Percentiles rank a stretch among this genome's conserved stretches.
phyloP scores from a whole-genome alignment of 2,113 vertebrate genomes.

The Grantiella picta region DNA sequence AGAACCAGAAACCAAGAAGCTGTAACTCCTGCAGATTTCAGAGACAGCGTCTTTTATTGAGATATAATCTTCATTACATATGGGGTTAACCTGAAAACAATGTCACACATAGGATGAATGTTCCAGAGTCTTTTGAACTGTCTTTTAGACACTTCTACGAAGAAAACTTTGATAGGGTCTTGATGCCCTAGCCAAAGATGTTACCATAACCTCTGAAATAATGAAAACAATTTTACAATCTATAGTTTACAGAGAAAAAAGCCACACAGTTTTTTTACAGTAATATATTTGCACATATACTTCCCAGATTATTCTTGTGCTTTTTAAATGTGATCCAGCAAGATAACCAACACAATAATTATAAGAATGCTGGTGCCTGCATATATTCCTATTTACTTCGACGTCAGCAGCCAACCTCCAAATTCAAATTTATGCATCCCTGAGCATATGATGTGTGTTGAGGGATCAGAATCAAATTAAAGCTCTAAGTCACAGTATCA shows the following conservation, averaged over 20 bases:
- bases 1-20: background rate
- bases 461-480: conserved; percentile 78
- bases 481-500: conserved; percentile 61
- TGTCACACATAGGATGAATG: background rate
- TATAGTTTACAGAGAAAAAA: background rate
- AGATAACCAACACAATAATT: conserved; percentile 52
- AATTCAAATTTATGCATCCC: conserved; percentile 63
- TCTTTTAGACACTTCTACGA: background rate
- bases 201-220: background rate
- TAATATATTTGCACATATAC: background rate
- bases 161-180: background rate
- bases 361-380: conserved; percentile 21
- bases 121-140: background rate
- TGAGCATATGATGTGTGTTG: conserved; percentile 17
- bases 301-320: background rate
- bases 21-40: background rate
- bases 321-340: conserved; percentile 16
- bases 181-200: background rate
- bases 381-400: conserved; percentile 67
- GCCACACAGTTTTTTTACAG: background rate
- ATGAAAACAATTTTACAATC: background rate
- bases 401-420: conserved; percentile 61
- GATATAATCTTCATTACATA: background rate
- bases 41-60: background rate
- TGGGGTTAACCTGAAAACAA: background rate